Evolutionary conservation across 1,140 invertebrate species (phyloP), one percentile per base, ranked within the genome.

Genomic region (Drosophila kurseongensis): DNA sequence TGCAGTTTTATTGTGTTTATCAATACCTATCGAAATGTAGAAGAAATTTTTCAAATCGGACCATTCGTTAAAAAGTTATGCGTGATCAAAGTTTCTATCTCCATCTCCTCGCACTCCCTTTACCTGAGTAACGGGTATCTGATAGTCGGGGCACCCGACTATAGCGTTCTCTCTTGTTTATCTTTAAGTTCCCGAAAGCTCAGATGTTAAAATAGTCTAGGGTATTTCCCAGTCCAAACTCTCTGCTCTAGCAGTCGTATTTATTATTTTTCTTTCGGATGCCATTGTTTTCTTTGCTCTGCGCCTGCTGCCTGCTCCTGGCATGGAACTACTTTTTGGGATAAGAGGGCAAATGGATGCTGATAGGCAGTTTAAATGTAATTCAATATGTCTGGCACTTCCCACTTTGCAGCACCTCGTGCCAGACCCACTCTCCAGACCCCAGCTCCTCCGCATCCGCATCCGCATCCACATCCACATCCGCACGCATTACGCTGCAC

Each of bases 311-410:
- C 14, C 68, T 73, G 73, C 55, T 54, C 14, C 60, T 75, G 72
- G 58, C 54, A 45, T 44, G 60, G 36, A 75, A 81, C 82, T 86
- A 89, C 72, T 75, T 65, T 62, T 56, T 16, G 44, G 35, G 45
- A 57, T 55, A 29, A 47, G 69, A 16, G 32, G 40, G n/a, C 50
- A 51, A 57, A 63, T 58, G 80, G 45, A 57, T 79, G 79, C 75
- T 82, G 76, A 79, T 86, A 88, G 83, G 79, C 83, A 86, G 83
- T 89, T 89, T 84, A 89, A 84, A 66, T 89, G 84, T 89, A 89
- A 89, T 89, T 89, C 66, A 90, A 89, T 89, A 80, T 80, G 67
- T 63, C 84, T 75, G 73, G 61, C 73, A 67, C 73, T 58, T 32
- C 60, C 52, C 69, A 41, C 51, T 56, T 48, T 48, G 45, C 44